These are phyloP conservation scores for Apocheima hispidaria DNA, from an alignment of 2,888 invertebrate genomes.

Conservation along the genomic window DNA sequence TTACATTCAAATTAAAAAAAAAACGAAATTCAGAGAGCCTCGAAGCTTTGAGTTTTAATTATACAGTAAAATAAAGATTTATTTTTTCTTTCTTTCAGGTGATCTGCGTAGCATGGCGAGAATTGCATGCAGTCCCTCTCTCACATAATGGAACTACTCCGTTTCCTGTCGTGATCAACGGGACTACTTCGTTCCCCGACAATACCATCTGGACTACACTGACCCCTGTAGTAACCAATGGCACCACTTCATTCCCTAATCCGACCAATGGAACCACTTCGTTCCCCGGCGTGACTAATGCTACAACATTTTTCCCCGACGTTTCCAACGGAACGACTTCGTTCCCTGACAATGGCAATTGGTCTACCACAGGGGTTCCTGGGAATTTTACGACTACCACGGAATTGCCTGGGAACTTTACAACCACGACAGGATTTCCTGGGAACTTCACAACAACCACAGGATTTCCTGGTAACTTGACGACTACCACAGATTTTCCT, in stretches of 20 bases:
- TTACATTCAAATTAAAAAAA: no score
- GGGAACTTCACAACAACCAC: not conserved
- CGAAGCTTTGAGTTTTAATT: no score
- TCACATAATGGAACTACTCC: constrained; percentile 1
- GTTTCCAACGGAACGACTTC: not conserved
- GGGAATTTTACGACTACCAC: not conserved
- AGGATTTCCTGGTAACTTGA: not conserved
- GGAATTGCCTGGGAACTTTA: not conserved
- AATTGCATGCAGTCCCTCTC: constrained; percentile 3
- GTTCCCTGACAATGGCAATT: not conserved
- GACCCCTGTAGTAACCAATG: not conserved
- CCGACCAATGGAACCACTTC: not conserved
- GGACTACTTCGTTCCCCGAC: constrained; percentile 5
- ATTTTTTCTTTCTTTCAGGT: not conserved
- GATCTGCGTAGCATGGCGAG: not conserved
- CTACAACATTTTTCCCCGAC: constrained; percentile 2
- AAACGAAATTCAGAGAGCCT: no score
- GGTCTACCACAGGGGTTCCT: not conserved
- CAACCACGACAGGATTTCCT: not conserved
- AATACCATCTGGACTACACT: not conserved
- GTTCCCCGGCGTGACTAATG: not conserved
- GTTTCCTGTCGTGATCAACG: not conserved
- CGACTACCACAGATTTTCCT: not conserved
- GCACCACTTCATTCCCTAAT: constrained; percentile 1
- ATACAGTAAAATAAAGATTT: not conserved